These are phyloP conservation scores for Stictocephala bisonia DNA, from an alignment of 2,888 invertebrate species.

Conservation along the genomic window DNA sequence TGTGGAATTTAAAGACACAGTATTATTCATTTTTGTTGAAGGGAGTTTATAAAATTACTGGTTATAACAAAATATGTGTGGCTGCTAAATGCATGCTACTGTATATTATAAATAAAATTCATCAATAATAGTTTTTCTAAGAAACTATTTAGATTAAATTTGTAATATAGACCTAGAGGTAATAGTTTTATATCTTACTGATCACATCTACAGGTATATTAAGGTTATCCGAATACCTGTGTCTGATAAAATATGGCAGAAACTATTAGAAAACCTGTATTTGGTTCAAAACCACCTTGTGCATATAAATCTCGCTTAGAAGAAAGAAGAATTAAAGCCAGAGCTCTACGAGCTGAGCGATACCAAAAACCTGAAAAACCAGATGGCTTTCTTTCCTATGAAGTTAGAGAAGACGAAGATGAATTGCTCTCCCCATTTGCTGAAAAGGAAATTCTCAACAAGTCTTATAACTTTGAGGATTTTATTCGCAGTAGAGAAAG, in stretches of 20 bases:
- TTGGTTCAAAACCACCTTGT: slow-evolving; percentile 83
- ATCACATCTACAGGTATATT: too few relatives aligned
- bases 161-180: too few relatives aligned
- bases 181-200: too few relatives aligned
- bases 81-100: too few relatives aligned
- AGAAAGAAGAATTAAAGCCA: slow-evolving; percentile 76
- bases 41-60: too few relatives aligned
- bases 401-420: slow-evolving; percentile 88
- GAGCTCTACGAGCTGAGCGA: slow-evolving; percentile 74
- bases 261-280: slow-evolving; percentile 76
- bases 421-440: slow-evolving; percentile 72
- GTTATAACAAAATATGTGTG: too few relatives aligned
- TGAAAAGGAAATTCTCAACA: slow-evolving; percentile 77
- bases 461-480: slow-evolving; percentile 88
- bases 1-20: too few relatives aligned
- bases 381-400: slow-evolving; percentile 90
- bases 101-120: too few relatives aligned
- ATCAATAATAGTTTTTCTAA: too few relatives aligned
- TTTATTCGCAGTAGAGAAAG: slow-evolving; percentile 84
- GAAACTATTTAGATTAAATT: too few relatives aligned
- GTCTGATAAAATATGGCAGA: slow-evolving; percentile 84
- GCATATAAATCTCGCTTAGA: slow-evolving; percentile 77
- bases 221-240: too few relatives aligned
- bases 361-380: slow-evolving; percentile 87
- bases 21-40: too few relatives aligned